These are phyloP conservation scores for Formica exsecta DNA, from an alignment of 1,140 invertebrate genomes.

Conservation along the genomic window DNA sequence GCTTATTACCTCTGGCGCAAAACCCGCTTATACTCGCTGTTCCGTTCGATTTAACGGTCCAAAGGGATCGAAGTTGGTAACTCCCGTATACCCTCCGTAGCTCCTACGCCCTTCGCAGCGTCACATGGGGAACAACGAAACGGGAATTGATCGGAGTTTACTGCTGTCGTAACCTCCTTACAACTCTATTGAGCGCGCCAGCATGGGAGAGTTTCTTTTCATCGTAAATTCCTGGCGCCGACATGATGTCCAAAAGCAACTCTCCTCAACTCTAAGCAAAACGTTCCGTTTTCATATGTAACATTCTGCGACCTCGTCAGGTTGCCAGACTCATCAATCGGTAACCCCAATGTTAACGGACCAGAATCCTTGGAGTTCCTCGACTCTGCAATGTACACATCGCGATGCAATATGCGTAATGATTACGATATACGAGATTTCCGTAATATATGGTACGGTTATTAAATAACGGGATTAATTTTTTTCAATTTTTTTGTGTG, in stretches of 20 bases:
- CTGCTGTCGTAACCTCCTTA: conserved; percentile 64
- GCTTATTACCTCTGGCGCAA: conserved; percentile 20
- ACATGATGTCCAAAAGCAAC: conserved; percentile 35
- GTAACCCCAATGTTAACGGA: background rate
- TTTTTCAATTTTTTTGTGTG: too few species aligned
- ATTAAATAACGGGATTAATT: too few species aligned
- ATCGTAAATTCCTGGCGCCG: conserved; percentile 65
- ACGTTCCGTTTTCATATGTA: conserved; percentile 30
- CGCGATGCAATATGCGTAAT: conserved; percentile 13
- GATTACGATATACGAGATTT: background rate
- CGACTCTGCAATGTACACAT: background rate
- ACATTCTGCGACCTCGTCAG: background rate
- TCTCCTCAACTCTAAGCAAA: conserved; percentile 45
- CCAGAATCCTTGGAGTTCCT: background rate
- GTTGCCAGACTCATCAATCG: conserved; percentile 16
- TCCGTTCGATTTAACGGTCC: conserved; percentile 47
- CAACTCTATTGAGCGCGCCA: conserved; percentile 46
- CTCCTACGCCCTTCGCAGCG: background rate
- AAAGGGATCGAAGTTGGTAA: conserved; percentile 32
- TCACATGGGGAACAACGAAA: conserved; percentile 54
- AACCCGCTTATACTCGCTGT: conserved; percentile 22
- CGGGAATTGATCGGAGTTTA: conserved; percentile 66
- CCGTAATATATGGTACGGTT: too few species aligned
- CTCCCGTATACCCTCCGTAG: background rate
- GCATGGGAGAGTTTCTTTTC: conserved; percentile 42